These are phyloP conservation scores for Ictidomys tridecemlineatus DNA, from an alignment of 2,113 vertebrate genomes.

Conservation along the genomic window DNA sequence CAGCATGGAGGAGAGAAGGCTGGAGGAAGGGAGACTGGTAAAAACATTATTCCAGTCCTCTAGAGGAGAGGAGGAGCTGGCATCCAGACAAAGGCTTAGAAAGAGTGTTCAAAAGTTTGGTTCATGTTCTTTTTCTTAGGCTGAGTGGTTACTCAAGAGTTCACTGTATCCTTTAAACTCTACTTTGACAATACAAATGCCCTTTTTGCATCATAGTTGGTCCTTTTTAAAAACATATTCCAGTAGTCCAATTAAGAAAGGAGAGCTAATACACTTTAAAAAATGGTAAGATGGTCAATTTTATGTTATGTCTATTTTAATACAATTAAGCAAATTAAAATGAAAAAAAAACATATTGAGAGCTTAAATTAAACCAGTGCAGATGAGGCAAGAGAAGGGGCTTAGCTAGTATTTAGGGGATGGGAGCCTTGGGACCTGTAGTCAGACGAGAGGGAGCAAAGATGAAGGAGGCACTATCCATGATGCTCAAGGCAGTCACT, in stretches of 20 bases:
- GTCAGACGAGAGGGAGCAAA: background rate
- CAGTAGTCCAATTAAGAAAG: background rate
- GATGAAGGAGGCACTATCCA: accelerated
- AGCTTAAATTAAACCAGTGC: background rate
- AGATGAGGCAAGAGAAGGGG: background rate
- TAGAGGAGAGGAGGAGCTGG: background rate
- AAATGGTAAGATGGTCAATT: background rate
- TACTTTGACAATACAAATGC: background rate
- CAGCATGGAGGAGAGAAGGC: background rate
- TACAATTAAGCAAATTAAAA: background rate
- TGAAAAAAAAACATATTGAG: background rate
- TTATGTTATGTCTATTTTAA: background rate
- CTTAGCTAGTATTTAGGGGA: accelerated
- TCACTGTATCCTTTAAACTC: background rate
- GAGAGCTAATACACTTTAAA: background rate
- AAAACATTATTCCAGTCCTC: background rate
- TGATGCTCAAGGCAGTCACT: accelerated
- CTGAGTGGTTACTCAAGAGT: background rate
- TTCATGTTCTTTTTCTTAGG: background rate
- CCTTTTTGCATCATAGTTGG: background rate
- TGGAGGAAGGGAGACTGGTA: background rate
- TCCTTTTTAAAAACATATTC: background rate
- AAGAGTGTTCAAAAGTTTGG: background rate
- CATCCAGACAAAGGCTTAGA: background rate
- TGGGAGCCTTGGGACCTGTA: background rate